A percentile compares a stretch with the other conserved stretches of the same genome.
Evolutionary conservation across 2,888 invertebrate species (phyloP).

Genomic region (Agapetus fuscipes): DNA sequence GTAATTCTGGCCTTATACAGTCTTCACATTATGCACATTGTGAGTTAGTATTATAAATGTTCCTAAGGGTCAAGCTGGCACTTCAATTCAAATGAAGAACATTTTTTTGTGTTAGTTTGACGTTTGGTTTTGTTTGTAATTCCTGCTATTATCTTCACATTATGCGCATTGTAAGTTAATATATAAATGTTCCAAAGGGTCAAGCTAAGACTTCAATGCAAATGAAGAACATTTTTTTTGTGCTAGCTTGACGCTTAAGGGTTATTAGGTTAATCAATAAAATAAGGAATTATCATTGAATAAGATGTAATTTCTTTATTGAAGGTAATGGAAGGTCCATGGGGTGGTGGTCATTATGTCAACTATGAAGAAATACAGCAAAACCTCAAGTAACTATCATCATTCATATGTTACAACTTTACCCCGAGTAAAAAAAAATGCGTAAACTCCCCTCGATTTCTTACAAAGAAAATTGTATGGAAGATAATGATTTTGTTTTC

Average conservation of each 20-base stretch:
- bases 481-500: no score
- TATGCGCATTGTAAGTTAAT: background rate
- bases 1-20: no score
- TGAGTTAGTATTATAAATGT: background rate
- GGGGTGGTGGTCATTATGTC: slow-evolving; percentile 60
- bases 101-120: no score
- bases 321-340: slow-evolving; percentile 41
- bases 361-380: slow-evolving; percentile 81
- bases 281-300: background rate
- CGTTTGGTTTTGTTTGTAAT: no score
- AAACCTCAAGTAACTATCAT: slow-evolving; percentile 61
- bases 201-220: background rate
- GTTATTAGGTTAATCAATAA: no score
- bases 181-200: background rate
- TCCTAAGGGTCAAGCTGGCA: background rate
- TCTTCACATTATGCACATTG: background rate
- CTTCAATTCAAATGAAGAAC: no score
- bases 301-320: slow-evolving; percentile 20
- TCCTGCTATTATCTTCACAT: no score
- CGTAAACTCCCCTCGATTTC: no score
- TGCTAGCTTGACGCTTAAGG: no score
- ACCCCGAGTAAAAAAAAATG: no score
- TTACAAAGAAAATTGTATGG: no score
- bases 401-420: background rate
- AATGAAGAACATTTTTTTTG: no score